Evolutionary conservation across 1,140 invertebrate species (phyloP).

Genomic region (Paralvinella palmiformis): DNA sequence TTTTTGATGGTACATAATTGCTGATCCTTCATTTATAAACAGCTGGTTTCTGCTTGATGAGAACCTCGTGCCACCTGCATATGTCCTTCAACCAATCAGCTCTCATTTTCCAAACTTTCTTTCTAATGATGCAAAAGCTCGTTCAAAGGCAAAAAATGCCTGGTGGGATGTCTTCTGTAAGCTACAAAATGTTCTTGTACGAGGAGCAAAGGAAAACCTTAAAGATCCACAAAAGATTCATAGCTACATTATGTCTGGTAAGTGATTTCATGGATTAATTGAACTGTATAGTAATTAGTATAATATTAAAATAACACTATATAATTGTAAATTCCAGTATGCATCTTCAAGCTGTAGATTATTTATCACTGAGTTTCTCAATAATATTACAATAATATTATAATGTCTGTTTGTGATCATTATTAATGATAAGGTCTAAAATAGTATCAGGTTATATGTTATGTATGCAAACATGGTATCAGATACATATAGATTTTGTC

Average conservation of each 20-base stretch:
- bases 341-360: too few species aligned
- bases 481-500: too few species aligned
- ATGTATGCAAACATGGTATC: too few species aligned
- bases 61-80: conserved; percentile 12
- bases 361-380: too few species aligned
- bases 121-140: neutral
- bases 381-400: too few species aligned
- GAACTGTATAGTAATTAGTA: too few species aligned
- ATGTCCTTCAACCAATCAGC: conserved; percentile 13
- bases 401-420: too few species aligned
- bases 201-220: conserved; percentile 7
- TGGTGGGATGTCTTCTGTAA: conserved; percentile 2
- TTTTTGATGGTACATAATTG: neutral
- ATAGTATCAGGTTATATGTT: too few species aligned
- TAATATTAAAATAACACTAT: too few species aligned
- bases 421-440: too few species aligned
- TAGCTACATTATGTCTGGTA: conserved; percentile 15
- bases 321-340: too few species aligned
- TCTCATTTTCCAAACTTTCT: neutral
- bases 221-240: neutral
- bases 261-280: too few species aligned
- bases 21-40: neutral
- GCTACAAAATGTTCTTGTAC: conserved; percentile 1
- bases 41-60: conserved; percentile 16
- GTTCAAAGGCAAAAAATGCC: neutral